Conservation (phyloP, 2,888 invertebrate species). For the Sarcophaga rosellei region DNA sequence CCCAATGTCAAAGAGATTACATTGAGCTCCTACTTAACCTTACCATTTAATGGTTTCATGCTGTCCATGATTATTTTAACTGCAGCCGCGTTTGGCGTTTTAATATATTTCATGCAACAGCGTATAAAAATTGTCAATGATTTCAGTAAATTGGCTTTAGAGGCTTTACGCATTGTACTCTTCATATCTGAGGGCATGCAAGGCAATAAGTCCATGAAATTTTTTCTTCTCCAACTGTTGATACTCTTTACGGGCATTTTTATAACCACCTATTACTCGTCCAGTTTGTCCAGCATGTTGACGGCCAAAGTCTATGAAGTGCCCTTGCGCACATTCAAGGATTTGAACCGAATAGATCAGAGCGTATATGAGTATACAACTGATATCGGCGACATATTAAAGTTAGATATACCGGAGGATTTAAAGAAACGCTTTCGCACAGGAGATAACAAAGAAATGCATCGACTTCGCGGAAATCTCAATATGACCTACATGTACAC, state of each 20-base stretch:
- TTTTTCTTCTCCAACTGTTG: conserved; percentile 10
- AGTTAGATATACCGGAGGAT: conserved; percentile 3
- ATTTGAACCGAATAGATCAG: conserved; percentile 33
- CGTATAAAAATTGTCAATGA: background rate
- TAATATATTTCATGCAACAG: background rate
- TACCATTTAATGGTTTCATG: conserved; percentile 30
- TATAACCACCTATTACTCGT: conserved; percentile 37
- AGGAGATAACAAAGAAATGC: conserved; percentile 61
- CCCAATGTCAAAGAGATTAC: conserved; percentile 40
- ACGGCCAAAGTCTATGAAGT: conserved; percentile 32
- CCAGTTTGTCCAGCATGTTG: conserved; percentile 33
- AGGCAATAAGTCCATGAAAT: background rate
- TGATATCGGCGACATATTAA: background rate
- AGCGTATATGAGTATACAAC: conserved; percentile 10
- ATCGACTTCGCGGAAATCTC: conserved; percentile 64
- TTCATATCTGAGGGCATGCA: conserved; percentile 5
- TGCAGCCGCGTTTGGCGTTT: background rate
- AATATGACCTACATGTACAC: conserved; percentile 70
- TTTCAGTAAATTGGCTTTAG: conserved; percentile 7
- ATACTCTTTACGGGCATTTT: conserved; percentile 47
- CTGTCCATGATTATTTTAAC: conserved; percentile 2
- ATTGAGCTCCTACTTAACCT: conserved; percentile 16
- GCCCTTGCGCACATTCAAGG: background rate
- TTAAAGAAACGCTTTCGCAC: conserved; percentile 68
- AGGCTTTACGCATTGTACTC: conserved; percentile 18